Evolutionary conservation across 2,113 vertebrate genomes (phyloP).

Genomic region (Naja naja): DNA sequence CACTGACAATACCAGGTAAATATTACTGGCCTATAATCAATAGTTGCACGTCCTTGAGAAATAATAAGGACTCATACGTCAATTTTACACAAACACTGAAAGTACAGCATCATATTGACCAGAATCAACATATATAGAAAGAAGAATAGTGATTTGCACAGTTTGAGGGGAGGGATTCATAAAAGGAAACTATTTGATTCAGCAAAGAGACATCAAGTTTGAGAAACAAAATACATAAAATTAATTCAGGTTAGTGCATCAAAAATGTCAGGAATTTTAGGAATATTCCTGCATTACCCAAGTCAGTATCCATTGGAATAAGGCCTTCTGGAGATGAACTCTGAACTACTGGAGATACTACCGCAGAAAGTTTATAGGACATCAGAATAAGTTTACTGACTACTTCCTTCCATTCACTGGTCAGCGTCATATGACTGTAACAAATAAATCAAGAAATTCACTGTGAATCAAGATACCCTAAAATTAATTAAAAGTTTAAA

Average conservation of each 20-base stretch:
- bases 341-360: constrained; percentile 91
- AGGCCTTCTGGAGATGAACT: constrained; percentile 96
- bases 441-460: background rate
- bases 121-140: background rate
- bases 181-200: background rate
- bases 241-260: background rate
- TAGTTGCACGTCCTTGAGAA: background rate
- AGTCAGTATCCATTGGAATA: constrained; percentile 91
- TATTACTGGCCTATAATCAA: background rate
- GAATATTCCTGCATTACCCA: constrained; percentile 68
- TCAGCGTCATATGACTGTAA: constrained; percentile 74
- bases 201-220: background rate
- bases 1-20: background rate
- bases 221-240: background rate
- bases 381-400: constrained; percentile 79
- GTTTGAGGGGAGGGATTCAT: background rate
- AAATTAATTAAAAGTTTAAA: background rate
- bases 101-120: background rate
- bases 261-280: background rate
- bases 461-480: background rate
- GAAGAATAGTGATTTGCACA: background rate
- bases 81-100: background rate
- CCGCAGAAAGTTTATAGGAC: constrained; percentile 84
- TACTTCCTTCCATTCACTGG: constrained; percentile 77
- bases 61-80: background rate